Base-by-base conservation (phyloP, 1,140 invertebrate genomes). In the Carcinoscorpius rotundicauda region DNA sequence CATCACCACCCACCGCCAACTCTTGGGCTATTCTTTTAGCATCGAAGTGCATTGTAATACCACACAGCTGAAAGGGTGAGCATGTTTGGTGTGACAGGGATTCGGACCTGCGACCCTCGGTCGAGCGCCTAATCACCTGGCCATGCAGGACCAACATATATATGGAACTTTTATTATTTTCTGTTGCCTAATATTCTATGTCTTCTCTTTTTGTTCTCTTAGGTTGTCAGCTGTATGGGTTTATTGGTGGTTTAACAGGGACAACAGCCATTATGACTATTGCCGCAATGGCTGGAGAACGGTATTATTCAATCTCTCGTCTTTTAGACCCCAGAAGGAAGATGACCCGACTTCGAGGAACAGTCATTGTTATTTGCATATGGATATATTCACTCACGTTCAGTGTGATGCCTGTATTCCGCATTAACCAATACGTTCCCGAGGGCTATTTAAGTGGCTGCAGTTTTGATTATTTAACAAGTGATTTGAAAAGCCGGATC, bases 361-460 rank as follows among this genome's bases (percentile, higher is more conserved):
- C 84, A 55, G 55, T 85, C 3, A 82, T 84, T 65, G 81, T 87
- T 5, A 64, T 84, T 5, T 61, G 82, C 48, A 80, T 84, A 53
- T 91, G 88, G 88, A 67, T 84, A n/a, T 89, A 89, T 75, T 84
- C 86, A 0, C 73, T 78, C 3, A 68, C 81, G 10, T 89, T 89
- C 72, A 78, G 86, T 3, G 72, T 80, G 2, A 80, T 87, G 60
- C 88, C 88, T 0, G 79, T 87, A 0, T 79, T 87, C 50, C 85
- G 86, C 5, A 79, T 87, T 9, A 84, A 86, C 4, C 78, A 79
- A 4, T 91, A 89, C 76, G 84, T 87, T 8, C 86, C 87, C 3
- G 88, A 90, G 77, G 87, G 86, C 5, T 88, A 83, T 67, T 76
- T 89, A 60, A 89, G 87, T 5, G 87, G 85, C 69, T 91, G 88